Percentiles rank a stretch among this genome's conserved stretches.
phyloP scores from a whole-genome alignment of 2,888 invertebrate species.

The Bugula neritina region DNA sequence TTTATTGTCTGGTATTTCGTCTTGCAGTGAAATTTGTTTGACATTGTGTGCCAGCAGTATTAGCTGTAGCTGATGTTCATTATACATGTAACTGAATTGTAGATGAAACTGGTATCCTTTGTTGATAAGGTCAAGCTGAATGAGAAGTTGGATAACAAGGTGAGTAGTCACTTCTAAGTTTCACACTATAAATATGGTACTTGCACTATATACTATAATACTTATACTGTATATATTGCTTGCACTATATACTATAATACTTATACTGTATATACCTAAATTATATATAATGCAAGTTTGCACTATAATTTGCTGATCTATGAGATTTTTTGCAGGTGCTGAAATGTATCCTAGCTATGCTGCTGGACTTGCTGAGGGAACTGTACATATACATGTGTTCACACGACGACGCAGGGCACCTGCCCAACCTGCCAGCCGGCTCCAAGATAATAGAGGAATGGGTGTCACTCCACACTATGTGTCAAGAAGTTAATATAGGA shows the following conservation, averaged over 20 bases:
- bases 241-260: no score
- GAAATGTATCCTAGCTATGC: neutral
- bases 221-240: no score
- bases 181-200: no score
- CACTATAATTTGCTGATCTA: no score
- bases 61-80: no score
- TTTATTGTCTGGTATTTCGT: no score
- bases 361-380: constrained; percentile 8
- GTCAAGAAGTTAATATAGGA: neutral
- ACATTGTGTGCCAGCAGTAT: no score
- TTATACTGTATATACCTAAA: no score
- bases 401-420: neutral
- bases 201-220: no score
- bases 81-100: neutral
- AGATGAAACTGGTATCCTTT: neutral
- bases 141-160: neutral
- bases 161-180: no score
- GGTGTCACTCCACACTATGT: neutral
- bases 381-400: neutral
- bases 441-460: neutral
- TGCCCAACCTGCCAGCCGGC: constrained; percentile 4
- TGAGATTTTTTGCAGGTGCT: neutral
- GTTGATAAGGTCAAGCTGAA: neutral
- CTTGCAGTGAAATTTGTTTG: no score
- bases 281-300: no score